A percentile compares a stretch with the other conserved stretches of the same genome.
These are phyloP conservation scores for Enteromius paludinosus DNA, from an alignment of 2,797 vertebrate genomes.

Conservation along the genomic window DNA sequence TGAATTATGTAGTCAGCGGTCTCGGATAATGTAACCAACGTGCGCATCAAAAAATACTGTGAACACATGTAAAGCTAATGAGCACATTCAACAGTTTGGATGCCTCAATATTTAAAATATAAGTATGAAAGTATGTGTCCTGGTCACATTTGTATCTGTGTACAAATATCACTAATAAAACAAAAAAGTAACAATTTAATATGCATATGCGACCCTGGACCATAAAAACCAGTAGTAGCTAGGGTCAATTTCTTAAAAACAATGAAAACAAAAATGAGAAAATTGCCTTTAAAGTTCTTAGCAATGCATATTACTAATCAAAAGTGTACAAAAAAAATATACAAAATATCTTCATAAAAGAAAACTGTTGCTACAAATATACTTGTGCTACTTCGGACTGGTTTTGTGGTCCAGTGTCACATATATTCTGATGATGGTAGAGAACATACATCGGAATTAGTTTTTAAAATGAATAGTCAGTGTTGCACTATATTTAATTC, in stretches of 20 bases:
- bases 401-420: neutral
- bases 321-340: neutral
- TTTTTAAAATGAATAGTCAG: neutral
- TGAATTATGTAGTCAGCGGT: slow-evolving; percentile 84
- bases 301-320: neutral
- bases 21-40: slow-evolving; percentile 54
- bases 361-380: neutral
- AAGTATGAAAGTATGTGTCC: too few relatives aligned
- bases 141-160: too few relatives aligned
- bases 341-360: neutral
- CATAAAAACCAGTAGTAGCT: neutral
- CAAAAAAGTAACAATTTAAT: neutral
- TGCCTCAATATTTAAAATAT: too few relatives aligned
- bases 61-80: neutral
- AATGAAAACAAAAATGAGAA: neutral
- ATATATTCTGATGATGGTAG: neutral
- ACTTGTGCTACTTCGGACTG: neutral
- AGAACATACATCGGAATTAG: neutral
- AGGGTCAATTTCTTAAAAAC: neutral
- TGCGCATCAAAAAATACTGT: neutral
- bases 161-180: neutral
- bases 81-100: neutral
- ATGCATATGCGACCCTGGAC: neutral
- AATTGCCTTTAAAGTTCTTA: neutral
- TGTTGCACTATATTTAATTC: neutral